Evolutionary conservation across 2,888 invertebrate species (phyloP).

Genomic region (Empis stercorea): DNA sequence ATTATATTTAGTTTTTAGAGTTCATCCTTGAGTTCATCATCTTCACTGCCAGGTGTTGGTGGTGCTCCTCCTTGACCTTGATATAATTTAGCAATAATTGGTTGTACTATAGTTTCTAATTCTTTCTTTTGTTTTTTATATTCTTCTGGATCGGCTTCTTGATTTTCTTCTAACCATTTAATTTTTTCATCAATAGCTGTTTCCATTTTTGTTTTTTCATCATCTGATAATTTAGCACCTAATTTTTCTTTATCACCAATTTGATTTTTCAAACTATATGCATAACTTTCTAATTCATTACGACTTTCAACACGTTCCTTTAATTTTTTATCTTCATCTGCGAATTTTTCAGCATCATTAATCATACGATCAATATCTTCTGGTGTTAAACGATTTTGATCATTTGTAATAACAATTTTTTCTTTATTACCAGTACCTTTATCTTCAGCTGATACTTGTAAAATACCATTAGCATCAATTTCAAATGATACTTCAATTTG

Average conservation of each 20-base stretch:
- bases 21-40: slow-evolving; percentile 72
- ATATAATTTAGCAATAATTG: slow-evolving; percentile 94
- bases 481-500: slow-evolving; percentile 93
- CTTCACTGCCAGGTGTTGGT: slow-evolving; percentile 52
- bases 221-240: slow-evolving; percentile 76
- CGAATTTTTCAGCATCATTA: slow-evolving; percentile 96
- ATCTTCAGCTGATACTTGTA: slow-evolving; percentile 96
- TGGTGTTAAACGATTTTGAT: slow-evolving; percentile 90
- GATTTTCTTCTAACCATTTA: slow-evolving; percentile 95
- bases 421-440: slow-evolving; percentile 98
- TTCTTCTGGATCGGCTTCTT: slow-evolving; percentile 82
- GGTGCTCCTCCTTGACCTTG: slow-evolving; percentile 71
- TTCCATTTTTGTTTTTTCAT: slow-evolving; percentile 90
- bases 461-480: slow-evolving; percentile 87
- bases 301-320: slow-evolving; percentile 92
- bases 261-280: slow-evolving; percentile 96
- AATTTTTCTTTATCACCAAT: slow-evolving; percentile 93
- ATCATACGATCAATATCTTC: slow-evolving; percentile 99
- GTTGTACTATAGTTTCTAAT: slow-evolving; percentile 88
- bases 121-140: slow-evolving; percentile 93
- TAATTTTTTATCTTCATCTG: slow-evolving; percentile 95
- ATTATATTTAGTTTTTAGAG: slow-evolving; percentile 41
- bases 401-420: slow-evolving; percentile 97
- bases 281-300: slow-evolving; percentile 94
- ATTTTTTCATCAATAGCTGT: slow-evolving; percentile 93